These are phyloP conservation scores for Callinectes sapidus DNA, from an alignment of 2,888 invertebrate genomes.

Conservation along the genomic window DNA sequence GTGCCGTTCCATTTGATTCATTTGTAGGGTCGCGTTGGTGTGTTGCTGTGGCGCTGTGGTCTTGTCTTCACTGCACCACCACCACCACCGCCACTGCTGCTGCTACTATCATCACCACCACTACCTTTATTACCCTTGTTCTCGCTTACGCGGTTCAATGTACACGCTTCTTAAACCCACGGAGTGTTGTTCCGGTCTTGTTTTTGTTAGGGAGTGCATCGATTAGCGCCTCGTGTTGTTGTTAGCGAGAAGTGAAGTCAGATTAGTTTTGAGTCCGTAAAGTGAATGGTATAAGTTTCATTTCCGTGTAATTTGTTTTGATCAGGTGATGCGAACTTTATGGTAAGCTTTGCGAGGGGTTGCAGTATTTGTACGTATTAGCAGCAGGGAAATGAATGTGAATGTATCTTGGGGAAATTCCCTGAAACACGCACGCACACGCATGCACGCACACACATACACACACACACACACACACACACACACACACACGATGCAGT, in stretches of 20 bases:
- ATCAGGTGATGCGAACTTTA: background rate
- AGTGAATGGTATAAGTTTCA: background rate
- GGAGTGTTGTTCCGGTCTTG: background rate
- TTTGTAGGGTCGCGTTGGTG: background rate
- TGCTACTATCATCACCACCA: too few species aligned
- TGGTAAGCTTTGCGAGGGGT: background rate
- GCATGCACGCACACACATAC: background rate
- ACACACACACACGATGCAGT: slow-evolving; percentile 4
- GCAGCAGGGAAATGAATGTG: background rate
- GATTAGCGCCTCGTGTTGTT: background rate
- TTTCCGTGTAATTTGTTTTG: background rate
- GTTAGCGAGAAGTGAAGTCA: background rate
- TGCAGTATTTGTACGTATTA: background rate
- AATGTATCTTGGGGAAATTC: background rate
- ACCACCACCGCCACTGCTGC: too few species aligned
- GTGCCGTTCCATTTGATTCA: background rate
- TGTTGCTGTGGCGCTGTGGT: background rate
- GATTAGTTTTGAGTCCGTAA: background rate
- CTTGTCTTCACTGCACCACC: background rate
- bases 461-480: slow-evolving; percentile 32
- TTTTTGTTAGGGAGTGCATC: background rate
- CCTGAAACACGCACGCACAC: background rate
- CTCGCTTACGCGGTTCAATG: background rate
- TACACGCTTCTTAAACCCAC: background rate
- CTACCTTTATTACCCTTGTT: background rate